Base-by-base conservation (phyloP, 2,888 invertebrate genomes). In the Steromphala cineraria region DNA sequence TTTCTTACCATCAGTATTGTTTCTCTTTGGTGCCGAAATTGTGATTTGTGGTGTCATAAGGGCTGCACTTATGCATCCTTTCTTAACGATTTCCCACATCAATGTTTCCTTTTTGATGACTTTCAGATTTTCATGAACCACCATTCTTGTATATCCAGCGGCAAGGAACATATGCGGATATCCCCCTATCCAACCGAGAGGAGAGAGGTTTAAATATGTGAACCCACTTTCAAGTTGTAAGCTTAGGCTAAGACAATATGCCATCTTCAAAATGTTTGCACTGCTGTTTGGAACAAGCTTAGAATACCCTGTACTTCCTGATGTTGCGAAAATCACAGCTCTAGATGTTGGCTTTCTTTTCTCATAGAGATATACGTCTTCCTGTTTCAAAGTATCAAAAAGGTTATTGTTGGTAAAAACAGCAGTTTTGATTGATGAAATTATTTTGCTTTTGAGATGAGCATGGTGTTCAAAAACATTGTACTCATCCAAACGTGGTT, bases 281-380 rank as follows among this genome's bases (percentile, higher is more conserved):
- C 83, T 83, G 0, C 75, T 67, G 24, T 78, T 78, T 19, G 79
- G 78, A n/a, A 83, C 83, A n/a, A 85, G 82, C 36, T 85, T 85
- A 10, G 83, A 81, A 56, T 80, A 85, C 10, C 84, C 84, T 8
- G 84, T 83, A 53, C 82, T 82, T 7, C 84, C 84, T 4, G 84
- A 85, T n/a, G 84, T 83, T 19, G 84, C 82, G 79, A 81, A 80
- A 7, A 85, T 71, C 5, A 79, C 77, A 2, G 81, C 83, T 8
- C 78, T 24, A 17, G 83, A 83, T 8, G 75, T 46, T 0, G 83
- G 53, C 40, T 62, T 24, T 28, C 10, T 24, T 17, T 10, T 62
- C 28, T 62, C n/a, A 7, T 62, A 15, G 10, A 62, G 28, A 10
- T 15, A 17, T 0, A 24, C 17, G n/a, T 62, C 28, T 62, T 62